Conservation (phyloP, 2,797 vertebrate genomes). For the Serranus cabrilla region DNA sequence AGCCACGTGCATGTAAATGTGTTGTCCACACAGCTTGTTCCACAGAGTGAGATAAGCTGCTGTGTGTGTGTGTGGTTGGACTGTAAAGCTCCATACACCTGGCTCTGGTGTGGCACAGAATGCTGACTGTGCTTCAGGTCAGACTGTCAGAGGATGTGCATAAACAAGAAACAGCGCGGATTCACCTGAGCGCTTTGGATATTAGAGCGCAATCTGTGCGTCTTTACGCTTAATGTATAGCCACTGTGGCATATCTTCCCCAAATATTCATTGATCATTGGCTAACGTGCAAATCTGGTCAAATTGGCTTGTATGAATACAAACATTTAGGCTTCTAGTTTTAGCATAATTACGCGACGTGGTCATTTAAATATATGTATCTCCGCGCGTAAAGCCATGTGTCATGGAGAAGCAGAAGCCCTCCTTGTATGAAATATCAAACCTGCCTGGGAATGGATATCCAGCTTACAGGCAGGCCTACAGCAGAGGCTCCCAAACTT, state of each 20-base stretch:
- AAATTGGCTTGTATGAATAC: not conserved
- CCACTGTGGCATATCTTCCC: too few relatives aligned
- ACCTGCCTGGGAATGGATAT: constrained; percentile 32
- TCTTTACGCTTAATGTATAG: constrained; percentile 3
- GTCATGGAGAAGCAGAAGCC: not conserved
- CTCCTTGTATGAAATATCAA: constrained; percentile 29
- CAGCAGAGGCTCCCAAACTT: constrained; percentile 39
- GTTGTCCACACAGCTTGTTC: not conserved
- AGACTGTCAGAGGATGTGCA: not conserved
- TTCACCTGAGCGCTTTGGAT: not conserved
- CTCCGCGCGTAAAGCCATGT: constrained; percentile 22
- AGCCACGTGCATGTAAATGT: not conserved
- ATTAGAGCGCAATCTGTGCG: constrained; percentile 10
- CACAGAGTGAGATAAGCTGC: not conserved
- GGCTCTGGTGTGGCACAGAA: not conserved
- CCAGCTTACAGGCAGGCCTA: constrained; percentile 19
- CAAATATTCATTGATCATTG: too few relatives aligned
- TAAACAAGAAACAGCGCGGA: too few relatives aligned
- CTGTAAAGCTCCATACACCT: constrained; percentile 1
- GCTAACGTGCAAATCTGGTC: not conserved
- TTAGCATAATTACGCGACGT: not conserved
- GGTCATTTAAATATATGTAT: not conserved
- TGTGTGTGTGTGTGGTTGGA: not conserved
- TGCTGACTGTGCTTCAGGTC: not conserved
- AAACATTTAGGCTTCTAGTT: not conserved